Conservation (phyloP, 2,113 vertebrate genomes). For the Plotosus lineatus region DNA sequence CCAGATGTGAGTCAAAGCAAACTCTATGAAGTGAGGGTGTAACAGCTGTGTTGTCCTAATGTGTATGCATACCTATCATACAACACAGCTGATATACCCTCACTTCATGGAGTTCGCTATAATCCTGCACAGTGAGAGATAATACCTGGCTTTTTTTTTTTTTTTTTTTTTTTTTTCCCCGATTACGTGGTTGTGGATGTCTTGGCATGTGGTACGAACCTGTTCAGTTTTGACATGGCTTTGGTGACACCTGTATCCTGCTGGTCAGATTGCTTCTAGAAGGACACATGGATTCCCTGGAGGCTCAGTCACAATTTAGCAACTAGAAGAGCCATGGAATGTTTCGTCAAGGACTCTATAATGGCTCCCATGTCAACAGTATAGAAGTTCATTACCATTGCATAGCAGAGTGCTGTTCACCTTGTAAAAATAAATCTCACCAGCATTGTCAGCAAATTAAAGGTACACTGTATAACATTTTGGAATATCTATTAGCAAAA, state of each 20-base stretch:
- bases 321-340: not conserved
- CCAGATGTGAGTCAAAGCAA: not conserved
- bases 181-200: not conserved
- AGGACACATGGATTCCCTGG: not conserved
- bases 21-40: too few species aligned
- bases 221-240: not conserved
- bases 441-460: not conserved
- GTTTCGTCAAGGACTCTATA: not conserved
- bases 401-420: not conserved
- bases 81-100: not conserved
- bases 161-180: too few species aligned
- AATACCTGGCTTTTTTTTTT: not conserved
- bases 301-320: conserved; percentile 2
- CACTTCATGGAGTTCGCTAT: not conserved
- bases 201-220: too few species aligned
- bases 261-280: conserved; percentile 6
- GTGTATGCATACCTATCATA: not conserved
- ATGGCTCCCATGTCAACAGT: not conserved
- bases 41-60: too few species aligned
- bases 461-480: too few species aligned
- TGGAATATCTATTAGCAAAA: too few species aligned
- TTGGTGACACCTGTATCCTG: not conserved
- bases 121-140: conserved; percentile 11
- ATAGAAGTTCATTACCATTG: not conserved
- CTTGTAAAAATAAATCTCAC: not conserved